phyloP scores from a whole-genome alignment of 2,888 invertebrate genomes.

The Antitype chi region DNA sequence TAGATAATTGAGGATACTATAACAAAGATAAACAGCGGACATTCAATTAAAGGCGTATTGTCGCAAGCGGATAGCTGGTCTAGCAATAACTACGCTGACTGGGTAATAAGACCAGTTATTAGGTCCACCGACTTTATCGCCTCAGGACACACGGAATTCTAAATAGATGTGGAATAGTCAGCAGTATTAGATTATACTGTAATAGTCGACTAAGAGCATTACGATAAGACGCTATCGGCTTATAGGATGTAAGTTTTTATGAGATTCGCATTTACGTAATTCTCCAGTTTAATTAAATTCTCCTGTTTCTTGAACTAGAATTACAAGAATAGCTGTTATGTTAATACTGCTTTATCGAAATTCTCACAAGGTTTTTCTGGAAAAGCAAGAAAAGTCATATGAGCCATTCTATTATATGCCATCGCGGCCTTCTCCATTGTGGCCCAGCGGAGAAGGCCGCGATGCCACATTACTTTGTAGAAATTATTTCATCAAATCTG shows the following conservation, averaged over 20 bases:
- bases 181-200: slow-evolving; percentile 40
- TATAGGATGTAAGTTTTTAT: slow-evolving; percentile 60
- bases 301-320: slow-evolving; percentile 28
- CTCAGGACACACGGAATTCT: slow-evolving; percentile 75
- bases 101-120: slow-evolving; percentile 78
- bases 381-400: neutral
- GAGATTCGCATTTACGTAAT: slow-evolving; percentile 44
- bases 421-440: too few species aligned
- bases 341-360: neutral
- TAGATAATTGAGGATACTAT: slow-evolving; percentile 43
- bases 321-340: neutral
- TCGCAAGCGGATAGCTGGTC: slow-evolving; percentile 63
- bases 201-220: slow-evolving; percentile 50
- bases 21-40: slow-evolving; percentile 72
- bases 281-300: slow-evolving; percentile 53
- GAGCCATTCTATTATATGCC: too few species aligned
- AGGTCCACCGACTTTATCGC: slow-evolving; percentile 75
- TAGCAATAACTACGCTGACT: slow-evolving; percentile 72
- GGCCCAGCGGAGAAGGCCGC: too few species aligned
- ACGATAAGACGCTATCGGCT: slow-evolving; percentile 51
- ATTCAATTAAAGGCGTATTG: slow-evolving; percentile 78
- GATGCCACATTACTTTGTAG: too few species aligned
- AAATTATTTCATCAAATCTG: too few species aligned
- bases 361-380: neutral
- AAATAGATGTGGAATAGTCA: slow-evolving; percentile 66